Evolutionary conservation across 2,797 vertebrate genomes (phyloP).

Genomic region (Phalanger gymnotis): DNA sequence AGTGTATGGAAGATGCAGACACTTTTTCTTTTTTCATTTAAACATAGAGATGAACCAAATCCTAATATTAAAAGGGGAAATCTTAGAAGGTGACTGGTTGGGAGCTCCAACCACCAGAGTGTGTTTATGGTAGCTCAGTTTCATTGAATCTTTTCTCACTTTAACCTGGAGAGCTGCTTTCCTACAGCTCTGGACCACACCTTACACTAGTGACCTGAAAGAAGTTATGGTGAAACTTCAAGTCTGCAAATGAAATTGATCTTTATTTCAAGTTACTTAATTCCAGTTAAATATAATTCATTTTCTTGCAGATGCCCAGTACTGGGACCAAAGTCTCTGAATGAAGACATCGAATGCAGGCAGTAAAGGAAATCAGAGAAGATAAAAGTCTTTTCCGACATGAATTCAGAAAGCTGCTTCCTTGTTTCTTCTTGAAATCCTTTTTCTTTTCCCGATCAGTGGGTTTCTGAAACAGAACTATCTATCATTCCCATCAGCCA

Average conservation of each 20-base stretch:
- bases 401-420: background rate
- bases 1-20: background rate
- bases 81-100: background rate
- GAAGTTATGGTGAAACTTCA: background rate
- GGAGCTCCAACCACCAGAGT: background rate
- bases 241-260: background rate
- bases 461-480: constrained; percentile 53
- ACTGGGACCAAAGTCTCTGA: background rate
- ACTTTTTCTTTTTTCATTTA: background rate
- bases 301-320: background rate
- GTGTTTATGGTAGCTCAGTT: background rate
- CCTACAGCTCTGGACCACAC: background rate
- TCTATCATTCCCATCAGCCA: constrained; percentile 47
- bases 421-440: background rate
- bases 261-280: background rate
- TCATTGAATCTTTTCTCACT: background rate
- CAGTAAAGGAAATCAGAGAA: background rate
- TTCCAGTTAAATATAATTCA: background rate
- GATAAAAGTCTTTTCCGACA: background rate
- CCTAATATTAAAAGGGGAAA: background rate
- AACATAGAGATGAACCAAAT: background rate
- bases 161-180: background rate
- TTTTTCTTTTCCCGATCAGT: background rate
- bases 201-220: background rate
- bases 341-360: background rate